These are phyloP conservation scores for Octopus sinensis DNA, from an alignment of 1,140 invertebrate genomes.

Conservation along the genomic window DNA sequence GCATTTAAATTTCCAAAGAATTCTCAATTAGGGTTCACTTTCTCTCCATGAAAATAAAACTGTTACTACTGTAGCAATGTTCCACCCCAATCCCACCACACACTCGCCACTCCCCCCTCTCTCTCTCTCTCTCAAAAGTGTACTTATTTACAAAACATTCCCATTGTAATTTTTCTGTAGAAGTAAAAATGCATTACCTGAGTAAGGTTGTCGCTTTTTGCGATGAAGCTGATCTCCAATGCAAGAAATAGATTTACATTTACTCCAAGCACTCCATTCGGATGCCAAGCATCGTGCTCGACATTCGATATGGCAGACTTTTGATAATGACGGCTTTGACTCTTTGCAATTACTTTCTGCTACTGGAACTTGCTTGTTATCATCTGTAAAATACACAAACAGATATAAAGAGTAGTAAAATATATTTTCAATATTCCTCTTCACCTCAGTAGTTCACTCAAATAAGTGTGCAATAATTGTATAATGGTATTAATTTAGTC, in stretches of 20 bases:
- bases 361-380: not conserved
- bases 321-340: not conserved
- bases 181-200: not conserved
- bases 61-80: too few species aligned
- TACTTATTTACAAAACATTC: too few species aligned
- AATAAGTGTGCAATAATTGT: too few species aligned
- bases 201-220: conserved; percentile 9
- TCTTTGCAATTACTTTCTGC: not conserved
- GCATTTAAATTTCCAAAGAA: too few species aligned
- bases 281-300: not conserved
- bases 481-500: too few species aligned
- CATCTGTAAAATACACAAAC: not conserved
- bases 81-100: too few species aligned
- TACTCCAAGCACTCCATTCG: conserved; percentile 10
- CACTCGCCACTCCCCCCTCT: too few species aligned
- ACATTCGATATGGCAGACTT: conserved; percentile 3
- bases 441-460: too few species aligned
- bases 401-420: not conserved
- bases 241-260: conserved; percentile 3
- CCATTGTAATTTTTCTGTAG: too few species aligned
- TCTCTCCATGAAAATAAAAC: too few species aligned
- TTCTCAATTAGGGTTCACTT: too few species aligned
- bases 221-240: conserved; percentile 8
- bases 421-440: not conserved
- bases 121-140: too few species aligned